A percentile compares a stretch with the other conserved stretches of the same genome.
These are phyloP conservation scores for Corythornis madagascariensis DNA, from an alignment of 2,113 vertebrate species.

Conservation along the genomic window DNA sequence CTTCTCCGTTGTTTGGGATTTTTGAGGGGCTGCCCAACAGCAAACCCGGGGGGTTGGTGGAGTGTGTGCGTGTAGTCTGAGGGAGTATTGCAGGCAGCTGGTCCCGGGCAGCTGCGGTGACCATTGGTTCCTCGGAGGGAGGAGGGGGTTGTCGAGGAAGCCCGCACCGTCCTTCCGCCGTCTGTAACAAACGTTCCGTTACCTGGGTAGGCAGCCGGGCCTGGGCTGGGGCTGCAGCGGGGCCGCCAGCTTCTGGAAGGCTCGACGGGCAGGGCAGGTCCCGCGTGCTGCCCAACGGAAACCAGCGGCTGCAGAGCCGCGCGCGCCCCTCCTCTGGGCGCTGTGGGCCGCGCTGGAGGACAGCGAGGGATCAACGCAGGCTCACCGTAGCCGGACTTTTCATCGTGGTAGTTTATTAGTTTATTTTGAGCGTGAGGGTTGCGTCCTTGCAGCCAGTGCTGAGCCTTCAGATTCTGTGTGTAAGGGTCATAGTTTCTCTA, in stretches of 20 bases:
- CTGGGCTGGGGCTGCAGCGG: accelerated
- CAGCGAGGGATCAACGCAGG: too few species aligned
- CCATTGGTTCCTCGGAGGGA: not conserved
- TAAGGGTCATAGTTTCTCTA: not conserved
- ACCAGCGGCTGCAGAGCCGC: too few species aligned
- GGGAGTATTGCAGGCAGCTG: accelerated
- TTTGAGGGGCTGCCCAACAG: accelerated
- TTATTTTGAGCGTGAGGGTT: not conserved
- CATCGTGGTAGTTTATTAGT: accelerated
- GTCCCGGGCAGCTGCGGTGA: accelerated
- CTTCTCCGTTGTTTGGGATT: accelerated
- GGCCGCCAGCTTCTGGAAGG: not conserved
- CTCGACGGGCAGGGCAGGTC: not conserved
- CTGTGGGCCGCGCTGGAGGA: not conserved
- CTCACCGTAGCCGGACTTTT: accelerated
- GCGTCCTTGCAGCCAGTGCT: accelerated
- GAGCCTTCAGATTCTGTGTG: accelerated
- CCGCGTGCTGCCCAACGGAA: too few species aligned
- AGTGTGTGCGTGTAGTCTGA: too few species aligned
- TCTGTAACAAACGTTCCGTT: accelerated
- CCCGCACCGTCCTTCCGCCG: accelerated
- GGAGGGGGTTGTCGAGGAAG: accelerated
- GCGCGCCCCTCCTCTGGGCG: too few species aligned
- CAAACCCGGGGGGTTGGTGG: not conserved
- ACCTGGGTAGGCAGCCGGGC: not conserved